A percentile compares a stretch with the other conserved stretches of the same genome.
Conservation (phyloP, 2,797 vertebrate genomes). For the Centroberyx gerrardi region DNA sequence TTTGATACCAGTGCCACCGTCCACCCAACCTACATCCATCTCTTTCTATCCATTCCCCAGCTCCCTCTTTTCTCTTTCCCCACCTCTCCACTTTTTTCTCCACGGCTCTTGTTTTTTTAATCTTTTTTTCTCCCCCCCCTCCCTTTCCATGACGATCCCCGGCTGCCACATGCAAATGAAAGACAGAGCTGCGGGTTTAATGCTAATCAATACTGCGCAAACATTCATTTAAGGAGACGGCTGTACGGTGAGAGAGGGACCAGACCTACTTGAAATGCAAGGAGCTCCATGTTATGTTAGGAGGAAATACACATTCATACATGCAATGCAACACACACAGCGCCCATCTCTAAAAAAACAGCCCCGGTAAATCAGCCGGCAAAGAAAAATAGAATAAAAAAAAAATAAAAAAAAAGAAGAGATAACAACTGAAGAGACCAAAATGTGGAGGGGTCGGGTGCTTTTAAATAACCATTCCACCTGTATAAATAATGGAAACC, state of each 20-base stretch:
- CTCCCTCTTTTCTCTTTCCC: neutral
- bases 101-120: conserved; percentile 21
- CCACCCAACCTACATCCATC: conserved; percentile 69
- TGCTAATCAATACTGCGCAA: conserved; percentile 80
- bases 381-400: conserved; percentile 35
- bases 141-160: conserved; percentile 48
- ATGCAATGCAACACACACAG: conserved; percentile 19
- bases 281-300: conserved; percentile 40
- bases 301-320: conserved; percentile 35
- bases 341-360: conserved; percentile 7
- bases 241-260: conserved; percentile 51
- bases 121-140: conserved; percentile 29
- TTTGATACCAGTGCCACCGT: conserved; percentile 69
- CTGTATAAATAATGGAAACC: conserved; percentile 78
- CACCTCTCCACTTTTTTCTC: neutral
- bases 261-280: conserved; percentile 73
- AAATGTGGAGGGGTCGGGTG: conserved; percentile 46
- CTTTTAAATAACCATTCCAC: conserved; percentile 67
- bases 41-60: conserved; percentile 31
- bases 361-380: conserved; percentile 19
- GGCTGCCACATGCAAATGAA: conserved; percentile 76
- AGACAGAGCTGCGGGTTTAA: conserved; percentile 70
- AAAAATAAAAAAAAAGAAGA: conserved; percentile 35
- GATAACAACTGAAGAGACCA: conserved; percentile 51
- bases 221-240: conserved; percentile 77